Conservation (phyloP, 2,888 invertebrate species). For the Lamellibrachia satsuma region DNA sequence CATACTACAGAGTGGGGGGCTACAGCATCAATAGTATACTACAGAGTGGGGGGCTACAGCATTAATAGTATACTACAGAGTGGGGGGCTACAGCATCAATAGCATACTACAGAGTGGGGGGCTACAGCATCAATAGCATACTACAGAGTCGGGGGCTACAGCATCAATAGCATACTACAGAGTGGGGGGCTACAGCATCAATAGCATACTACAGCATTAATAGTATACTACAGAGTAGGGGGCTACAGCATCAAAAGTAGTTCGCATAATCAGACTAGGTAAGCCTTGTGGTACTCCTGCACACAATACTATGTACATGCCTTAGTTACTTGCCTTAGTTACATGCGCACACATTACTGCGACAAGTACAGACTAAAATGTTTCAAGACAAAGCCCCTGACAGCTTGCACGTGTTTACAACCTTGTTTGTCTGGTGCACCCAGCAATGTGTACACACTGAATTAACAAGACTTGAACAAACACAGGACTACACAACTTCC, state of each 20-base stretch:
- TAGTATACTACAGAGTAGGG: too few relatives aligned
- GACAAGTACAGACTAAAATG: slow-evolving; percentile 8
- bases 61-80: too few relatives aligned
- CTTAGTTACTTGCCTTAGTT: not conserved
- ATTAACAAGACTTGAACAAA: not conserved
- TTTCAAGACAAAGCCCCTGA: not conserved
- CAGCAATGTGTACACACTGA: not conserved
- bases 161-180: too few relatives aligned
- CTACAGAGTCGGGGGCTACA: too few relatives aligned
- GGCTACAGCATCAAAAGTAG: not conserved
- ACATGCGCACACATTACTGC: not conserved
- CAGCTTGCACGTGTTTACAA: not conserved
- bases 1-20: too few relatives aligned
- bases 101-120: too few relatives aligned
- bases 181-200: too few relatives aligned
- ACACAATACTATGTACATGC: not conserved
- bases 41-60: too few relatives aligned
- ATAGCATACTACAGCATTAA: too few relatives aligned
- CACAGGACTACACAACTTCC: not conserved
- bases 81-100: too few relatives aligned
- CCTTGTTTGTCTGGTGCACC: not conserved
- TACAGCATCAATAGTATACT: too few relatives aligned
- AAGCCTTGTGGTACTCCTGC: not conserved
- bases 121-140: too few relatives aligned
- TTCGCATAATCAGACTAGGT: not conserved